Base-by-base conservation (phyloP, 2,113 vertebrate species). In the Irena cyanogastra region DNA sequence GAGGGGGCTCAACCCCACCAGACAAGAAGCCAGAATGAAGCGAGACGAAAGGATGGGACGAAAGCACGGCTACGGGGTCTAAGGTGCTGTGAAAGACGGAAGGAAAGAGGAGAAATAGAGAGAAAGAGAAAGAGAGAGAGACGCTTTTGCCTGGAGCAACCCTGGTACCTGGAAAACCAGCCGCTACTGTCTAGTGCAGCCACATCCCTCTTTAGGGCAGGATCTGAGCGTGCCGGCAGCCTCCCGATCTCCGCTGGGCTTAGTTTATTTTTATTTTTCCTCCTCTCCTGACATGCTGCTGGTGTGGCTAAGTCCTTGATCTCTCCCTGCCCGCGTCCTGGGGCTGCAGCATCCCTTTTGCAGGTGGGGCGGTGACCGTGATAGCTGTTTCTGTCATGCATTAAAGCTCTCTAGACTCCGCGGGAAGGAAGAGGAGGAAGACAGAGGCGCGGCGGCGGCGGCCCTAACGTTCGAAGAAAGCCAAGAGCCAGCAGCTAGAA, bases 111-210 rank as follows among this genome's bases (percentile, higher is more conserved):
- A 95, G 95, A 89, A 77, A 81, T 47, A 93, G 81, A 87, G 42
- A 91, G 85, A 81, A 23, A 74, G 56, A 77, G 63, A 76, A 21
- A 41, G 35, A 79, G 68, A 96, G 95, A 95, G 66, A 91, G 97
- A 97, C 54, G 86, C 97, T 90, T 97, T 97, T 96, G 96, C 97
- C 98, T 97, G 97, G 96, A 97, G 97, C 65, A 87, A 97, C 96
- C 95, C 97, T 97, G 98, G 97, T 98, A 98, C 98, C 98, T 98
- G 97, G 98, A 97, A 97, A 95, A 97, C 98, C 97, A 98, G 97
- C 97, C 91, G 97, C 97, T 97, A 97, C 96, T 93, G 80, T 96
- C 96, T 97, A 97, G 95, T 85, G 97, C 94, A 95, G 97, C 95
- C 96, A 93, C 96, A 84, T 94, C 97, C 78, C 95, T 97, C 95